These are phyloP conservation scores for Drosophila helvetica DNA, from an alignment of 2,888 invertebrate species.

Conservation along the genomic window DNA sequence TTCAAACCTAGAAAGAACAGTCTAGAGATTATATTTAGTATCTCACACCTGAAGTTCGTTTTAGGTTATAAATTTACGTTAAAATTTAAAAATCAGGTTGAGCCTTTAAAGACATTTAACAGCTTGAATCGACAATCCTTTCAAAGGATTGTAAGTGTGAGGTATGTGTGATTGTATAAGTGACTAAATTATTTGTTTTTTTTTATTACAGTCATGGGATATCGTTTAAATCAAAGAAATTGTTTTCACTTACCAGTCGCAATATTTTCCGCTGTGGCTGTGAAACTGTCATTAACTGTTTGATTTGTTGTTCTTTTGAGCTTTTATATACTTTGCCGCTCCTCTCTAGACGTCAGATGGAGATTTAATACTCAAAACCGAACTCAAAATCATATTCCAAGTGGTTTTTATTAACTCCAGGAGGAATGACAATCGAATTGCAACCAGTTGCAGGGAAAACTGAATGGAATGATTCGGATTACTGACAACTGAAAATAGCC, in stretches of 20 bases:
- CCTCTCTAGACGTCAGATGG: no score
- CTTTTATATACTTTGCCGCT: not conserved
- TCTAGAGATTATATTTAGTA: not conserved
- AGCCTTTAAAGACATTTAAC: not conserved
- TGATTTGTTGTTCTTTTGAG: not conserved
- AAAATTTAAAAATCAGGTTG: no score
- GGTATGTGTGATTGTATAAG: no score
- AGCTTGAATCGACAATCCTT: not conserved
- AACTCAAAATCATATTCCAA: not conserved
- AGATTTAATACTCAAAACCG: not conserved
- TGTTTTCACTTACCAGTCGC: not conserved
- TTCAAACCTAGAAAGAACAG: no score
- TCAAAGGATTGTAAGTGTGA: not conserved
- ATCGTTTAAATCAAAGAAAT: not conserved
- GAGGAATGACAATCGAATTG: not conserved
- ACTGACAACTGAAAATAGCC: not conserved
- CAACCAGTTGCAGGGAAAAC: not conserved
- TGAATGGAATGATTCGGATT: not conserved
- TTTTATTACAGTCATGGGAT: not conserved
- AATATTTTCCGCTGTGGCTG: not conserved
- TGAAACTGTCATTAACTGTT: not conserved
- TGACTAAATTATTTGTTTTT: not conserved
- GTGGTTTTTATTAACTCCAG: not conserved
- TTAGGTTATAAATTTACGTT: not conserved
- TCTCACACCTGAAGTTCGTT: no score